Conservation (phyloP, 2,113 vertebrate genomes). For the Himantopus leucocephalus region DNA sequence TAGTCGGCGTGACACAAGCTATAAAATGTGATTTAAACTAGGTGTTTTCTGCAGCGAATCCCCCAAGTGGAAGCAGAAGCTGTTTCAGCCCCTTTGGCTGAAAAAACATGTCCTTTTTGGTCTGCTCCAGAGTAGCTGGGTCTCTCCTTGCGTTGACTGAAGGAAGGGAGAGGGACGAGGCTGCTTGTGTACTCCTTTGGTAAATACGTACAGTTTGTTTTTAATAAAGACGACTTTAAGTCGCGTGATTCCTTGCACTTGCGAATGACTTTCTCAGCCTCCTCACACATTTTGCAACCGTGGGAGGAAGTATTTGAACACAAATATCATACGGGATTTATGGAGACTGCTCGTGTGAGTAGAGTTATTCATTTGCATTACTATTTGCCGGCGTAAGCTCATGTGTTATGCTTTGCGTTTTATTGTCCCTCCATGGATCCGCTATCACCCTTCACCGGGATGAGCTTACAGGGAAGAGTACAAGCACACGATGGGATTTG, state of each 20-base stretch:
- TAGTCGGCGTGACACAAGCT: neutral
- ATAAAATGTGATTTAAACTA: neutral
- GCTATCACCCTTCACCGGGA: rapidly evolving
- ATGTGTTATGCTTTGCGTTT: neutral
- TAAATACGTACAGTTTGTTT: neutral
- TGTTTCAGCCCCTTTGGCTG: neutral
- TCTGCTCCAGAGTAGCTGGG: neutral
- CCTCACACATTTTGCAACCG: constrained; percentile 5
- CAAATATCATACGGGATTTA: constrained; percentile 9
- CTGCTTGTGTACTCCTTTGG: neutral
- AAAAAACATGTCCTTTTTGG: neutral
- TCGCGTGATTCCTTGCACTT: constrained; percentile 1
- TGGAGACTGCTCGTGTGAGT: neutral
- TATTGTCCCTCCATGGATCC: neutral
- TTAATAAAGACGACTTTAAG: neutral
- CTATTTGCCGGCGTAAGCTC: neutral
- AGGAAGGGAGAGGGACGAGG: neutral
- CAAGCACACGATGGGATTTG: neutral
- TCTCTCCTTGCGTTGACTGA: rapidly evolving
- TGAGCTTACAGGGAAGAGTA: neutral
- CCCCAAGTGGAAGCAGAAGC: neutral
- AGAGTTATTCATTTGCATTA: neutral
- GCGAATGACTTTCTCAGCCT: constrained; percentile 20
- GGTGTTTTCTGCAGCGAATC: neutral
- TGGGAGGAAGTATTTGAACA: constrained; percentile 59